Evolutionary conservation across 2,888 invertebrate genomes (phyloP), one percentile per base, ranked within the genome.

Genomic region (Neoaliturus tenellus): DNA sequence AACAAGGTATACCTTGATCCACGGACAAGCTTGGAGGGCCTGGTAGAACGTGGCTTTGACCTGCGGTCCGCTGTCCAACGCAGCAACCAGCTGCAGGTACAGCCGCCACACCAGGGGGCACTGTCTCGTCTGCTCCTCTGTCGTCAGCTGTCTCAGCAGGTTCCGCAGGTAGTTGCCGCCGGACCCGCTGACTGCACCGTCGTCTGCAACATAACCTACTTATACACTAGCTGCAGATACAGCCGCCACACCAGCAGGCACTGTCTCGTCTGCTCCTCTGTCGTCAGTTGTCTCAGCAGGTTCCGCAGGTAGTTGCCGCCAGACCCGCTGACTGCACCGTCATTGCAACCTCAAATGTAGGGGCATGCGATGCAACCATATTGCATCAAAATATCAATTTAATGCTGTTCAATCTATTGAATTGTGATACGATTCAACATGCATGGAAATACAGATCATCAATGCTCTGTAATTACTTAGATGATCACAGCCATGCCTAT

Each of bases 1-100:
- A n/a, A n/a, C n/a, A n/a, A n/a, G n/a, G n/a, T n/a, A 62, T 89
- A 93, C 93, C 90, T 94, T 94, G 81, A 93, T 91, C 94, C 94
- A 94, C 0, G 94, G 94, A 86, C 93, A 93, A 88, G 92, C 92
- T 87, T 93, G 94, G 39, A 94, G 91, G 8, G 93, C 94, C 83
- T 91, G 90, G 87, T 93, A 92, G 85, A 91, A 92, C 12, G 91
- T 90, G 83, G 91, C 90, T 83, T 91, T 89, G 84, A 91, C 87
- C 71, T 88, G 89, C 17, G 89, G 88, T 83, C 89, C 90, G 86
- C 90, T 88, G 55, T 91, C 91, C 78, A 92, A 84, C 20, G 85
- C 85, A 20, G 87, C 91, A 0, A 94, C 90, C 86, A 93, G 92
- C 35, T 94, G 92, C 88, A 95, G 90, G 88, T 93, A 93, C 23